A percentile compares a stretch with the other conserved stretches of the same genome.
Conservation (phyloP, 2,113 vertebrate species). For the Rhabdomys dilectus region DNA sequence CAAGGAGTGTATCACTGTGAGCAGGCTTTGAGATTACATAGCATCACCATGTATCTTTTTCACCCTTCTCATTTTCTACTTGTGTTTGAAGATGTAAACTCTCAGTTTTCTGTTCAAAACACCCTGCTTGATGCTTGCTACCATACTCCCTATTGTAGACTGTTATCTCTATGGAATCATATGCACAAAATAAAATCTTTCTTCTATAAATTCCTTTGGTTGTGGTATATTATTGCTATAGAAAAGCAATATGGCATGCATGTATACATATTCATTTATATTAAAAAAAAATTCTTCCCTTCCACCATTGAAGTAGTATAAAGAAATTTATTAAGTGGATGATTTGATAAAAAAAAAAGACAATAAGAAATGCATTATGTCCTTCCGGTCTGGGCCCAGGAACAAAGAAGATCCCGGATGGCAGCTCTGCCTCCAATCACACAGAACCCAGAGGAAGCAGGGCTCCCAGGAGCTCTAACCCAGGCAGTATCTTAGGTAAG, state of each 20-base stretch:
- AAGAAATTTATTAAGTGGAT: not conserved
- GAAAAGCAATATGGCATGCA: not conserved
- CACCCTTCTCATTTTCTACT: not conserved
- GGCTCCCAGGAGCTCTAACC: too few relatives aligned
- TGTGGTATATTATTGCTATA: not conserved
- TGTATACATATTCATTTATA: not conserved
- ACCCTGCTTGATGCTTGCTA: not conserved
- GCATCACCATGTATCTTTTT: too few relatives aligned
- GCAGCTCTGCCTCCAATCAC: too few relatives aligned
- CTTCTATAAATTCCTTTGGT: not conserved
- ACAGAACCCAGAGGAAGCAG: too few relatives aligned
- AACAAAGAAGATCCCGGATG: too few relatives aligned
- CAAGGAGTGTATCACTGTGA: not conserved
- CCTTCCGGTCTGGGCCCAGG: too few relatives aligned
- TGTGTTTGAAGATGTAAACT: not conserved
- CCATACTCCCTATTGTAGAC: not conserved
- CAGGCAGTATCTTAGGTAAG: too few relatives aligned
- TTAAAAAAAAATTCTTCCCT: not conserved
- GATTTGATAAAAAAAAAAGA: too few relatives aligned
- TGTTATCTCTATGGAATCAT: not conserved
- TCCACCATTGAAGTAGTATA: not conserved
- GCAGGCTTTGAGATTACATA: not conserved
- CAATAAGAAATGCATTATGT: too few relatives aligned
- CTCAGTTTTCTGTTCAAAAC: not conserved
- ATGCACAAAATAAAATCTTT: not conserved